phyloP scores from a whole-genome alignment of 2,797 vertebrate genomes.

The Heterohyrax brucei region DNA sequence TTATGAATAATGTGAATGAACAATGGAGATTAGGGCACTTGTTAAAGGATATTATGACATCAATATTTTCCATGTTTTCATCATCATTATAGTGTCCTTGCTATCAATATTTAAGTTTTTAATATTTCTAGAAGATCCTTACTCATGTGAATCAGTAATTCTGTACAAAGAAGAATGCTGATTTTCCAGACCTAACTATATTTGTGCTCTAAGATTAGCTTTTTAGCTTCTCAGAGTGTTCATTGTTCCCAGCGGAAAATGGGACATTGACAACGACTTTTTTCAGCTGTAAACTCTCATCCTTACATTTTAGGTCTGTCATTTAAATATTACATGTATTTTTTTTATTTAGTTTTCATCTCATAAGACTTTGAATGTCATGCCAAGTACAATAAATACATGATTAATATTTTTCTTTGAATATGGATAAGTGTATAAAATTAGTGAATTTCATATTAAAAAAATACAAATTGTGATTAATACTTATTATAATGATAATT shows the following conservation, averaged over 20 bases:
- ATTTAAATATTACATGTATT: background rate
- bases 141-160: background rate
- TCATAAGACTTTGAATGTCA: background rate
- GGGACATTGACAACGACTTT: background rate
- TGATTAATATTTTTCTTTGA: background rate
- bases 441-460: background rate
- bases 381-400: background rate
- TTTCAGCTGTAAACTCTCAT: background rate
- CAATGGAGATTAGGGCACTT: background rate
- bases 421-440: background rate
- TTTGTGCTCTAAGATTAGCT: background rate
- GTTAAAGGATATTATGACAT: background rate
- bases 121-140: background rate
- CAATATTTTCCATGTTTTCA: background rate
- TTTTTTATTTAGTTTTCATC: background rate
- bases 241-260: background rate
- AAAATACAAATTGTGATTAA: background rate
- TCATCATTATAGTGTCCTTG: background rate
- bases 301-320: background rate
- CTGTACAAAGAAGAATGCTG: background rate
- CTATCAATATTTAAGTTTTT: background rate
- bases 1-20: conserved; percentile 7
- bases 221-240: background rate
- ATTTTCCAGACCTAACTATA: background rate
- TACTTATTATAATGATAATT: background rate